Percentiles rank a stretch among this genome's conserved stretches.
Conservation (phyloP, 2,113 vertebrate species). For the Ardeotis arabs region DNA sequence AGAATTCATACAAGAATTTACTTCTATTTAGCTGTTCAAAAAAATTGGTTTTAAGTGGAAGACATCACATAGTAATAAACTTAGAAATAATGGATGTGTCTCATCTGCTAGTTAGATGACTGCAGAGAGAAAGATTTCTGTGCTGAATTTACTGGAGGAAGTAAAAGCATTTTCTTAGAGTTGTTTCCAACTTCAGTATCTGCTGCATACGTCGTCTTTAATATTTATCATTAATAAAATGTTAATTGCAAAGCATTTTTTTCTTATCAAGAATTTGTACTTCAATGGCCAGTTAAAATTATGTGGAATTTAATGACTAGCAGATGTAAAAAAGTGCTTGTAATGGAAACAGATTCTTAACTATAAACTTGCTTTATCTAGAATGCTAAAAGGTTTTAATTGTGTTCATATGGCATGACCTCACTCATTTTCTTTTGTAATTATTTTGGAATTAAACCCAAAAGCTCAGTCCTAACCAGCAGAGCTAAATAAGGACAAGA, state of each 20-base stretch:
- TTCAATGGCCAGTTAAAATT: neutral
- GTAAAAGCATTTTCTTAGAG: neutral
- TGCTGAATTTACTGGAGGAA: neutral
- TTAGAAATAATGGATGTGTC: neutral
- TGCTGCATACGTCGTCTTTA: neutral
- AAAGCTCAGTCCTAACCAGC: neutral
- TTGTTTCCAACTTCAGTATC: neutral
- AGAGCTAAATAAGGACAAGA: neutral
- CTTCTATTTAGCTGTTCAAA: neutral
- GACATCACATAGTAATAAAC: neutral
- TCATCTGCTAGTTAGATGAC: neutral
- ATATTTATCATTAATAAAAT: conserved; percentile 1
- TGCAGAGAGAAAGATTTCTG: neutral
- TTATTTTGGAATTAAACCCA: neutral
- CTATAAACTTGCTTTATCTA: neutral
- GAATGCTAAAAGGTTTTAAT: conserved; percentile 8
- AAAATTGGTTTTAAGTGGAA: neutral
- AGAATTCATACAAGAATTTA: neutral
- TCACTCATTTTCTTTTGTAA: neutral
- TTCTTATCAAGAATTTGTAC: neutral
- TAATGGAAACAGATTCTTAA: conserved; percentile 12
- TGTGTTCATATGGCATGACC: neutral
- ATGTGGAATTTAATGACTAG: conserved; percentile 3
- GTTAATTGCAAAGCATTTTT: neutral
- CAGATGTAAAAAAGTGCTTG: neutral